Conservation (phyloP, 2,797 vertebrate species). For the Tauraco hartlaubi region DNA sequence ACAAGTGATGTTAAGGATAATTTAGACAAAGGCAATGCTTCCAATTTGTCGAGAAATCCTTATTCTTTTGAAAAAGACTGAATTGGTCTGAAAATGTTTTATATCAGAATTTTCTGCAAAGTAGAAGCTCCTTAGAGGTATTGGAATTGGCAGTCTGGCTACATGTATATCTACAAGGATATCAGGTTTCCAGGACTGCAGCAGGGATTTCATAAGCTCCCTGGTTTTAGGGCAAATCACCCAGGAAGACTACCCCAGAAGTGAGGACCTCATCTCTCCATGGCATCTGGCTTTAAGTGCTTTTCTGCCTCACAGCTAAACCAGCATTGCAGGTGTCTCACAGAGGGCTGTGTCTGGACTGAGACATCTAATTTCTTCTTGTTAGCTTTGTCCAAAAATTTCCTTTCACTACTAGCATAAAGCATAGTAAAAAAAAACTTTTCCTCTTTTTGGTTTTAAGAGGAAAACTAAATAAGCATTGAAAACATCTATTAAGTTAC, state of each 20-base stretch:
- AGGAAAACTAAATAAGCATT: background rate
- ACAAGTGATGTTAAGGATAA: background rate
- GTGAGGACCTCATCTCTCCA: background rate
- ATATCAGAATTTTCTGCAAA: conserved; percentile 6
- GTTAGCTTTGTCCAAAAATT: background rate
- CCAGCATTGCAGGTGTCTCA: background rate
- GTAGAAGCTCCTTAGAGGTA: background rate
- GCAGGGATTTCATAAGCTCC: background rate
- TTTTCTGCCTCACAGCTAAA: background rate
- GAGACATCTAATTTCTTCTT: background rate
- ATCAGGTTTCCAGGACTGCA: background rate
- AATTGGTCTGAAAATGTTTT: background rate
- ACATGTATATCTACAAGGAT: background rate
- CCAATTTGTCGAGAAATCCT: background rate
- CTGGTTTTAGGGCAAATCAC: conserved; percentile 16
- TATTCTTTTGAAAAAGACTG: background rate
- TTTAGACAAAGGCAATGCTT: background rate
- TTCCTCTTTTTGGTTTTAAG: background rate
- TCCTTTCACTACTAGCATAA: background rate
- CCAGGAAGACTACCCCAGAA: background rate
- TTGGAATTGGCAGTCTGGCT: background rate
- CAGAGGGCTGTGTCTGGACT: background rate
- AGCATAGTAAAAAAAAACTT: background rate
- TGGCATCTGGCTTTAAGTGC: background rate
- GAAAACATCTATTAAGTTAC: background rate